A percentile compares a stretch with the other conserved stretches of the same genome.
These are phyloP conservation scores for Galerucella pusilla DNA, from an alignment of 2,888 invertebrate species.

Conservation along the genomic window DNA sequence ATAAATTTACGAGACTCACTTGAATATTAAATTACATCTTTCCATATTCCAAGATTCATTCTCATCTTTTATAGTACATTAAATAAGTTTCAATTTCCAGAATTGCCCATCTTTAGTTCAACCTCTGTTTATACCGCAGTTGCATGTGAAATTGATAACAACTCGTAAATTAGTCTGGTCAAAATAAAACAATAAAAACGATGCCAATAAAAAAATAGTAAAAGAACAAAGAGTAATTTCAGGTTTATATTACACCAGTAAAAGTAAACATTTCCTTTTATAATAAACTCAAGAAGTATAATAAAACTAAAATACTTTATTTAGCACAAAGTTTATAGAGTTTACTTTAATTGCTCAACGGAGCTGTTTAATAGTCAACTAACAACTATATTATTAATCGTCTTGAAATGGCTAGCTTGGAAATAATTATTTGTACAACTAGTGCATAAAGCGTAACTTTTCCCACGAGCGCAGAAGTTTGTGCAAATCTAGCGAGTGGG, in stretches of 20 bases:
- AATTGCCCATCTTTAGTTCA: neutral
- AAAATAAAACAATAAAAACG: slow-evolving; percentile 3
- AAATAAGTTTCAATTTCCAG: neutral
- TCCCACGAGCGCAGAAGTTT: no score
- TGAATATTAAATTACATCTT: no score
- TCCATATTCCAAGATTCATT: no score
- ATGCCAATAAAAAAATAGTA: neutral
- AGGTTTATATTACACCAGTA: neutral
- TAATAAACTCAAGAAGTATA: neutral
- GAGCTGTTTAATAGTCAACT: neutral
- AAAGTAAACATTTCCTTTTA: neutral
- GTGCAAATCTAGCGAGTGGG: no score
- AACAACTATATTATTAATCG: neutral
- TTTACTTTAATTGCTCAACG: neutral
- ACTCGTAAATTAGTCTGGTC: neutral
- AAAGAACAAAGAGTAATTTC: neutral
- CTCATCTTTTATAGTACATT: neutral
- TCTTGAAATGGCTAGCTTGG: neutral
- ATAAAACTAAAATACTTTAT: neutral
- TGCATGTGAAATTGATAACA: neutral
- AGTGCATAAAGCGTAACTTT: no score
- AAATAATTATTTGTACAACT: neutral
- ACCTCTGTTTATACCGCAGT: neutral
- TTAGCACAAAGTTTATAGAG: neutral
- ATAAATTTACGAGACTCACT: no score